phyloP scores from a whole-genome alignment of 2,113 vertebrate species.

The Chaetodon trifascialis region DNA sequence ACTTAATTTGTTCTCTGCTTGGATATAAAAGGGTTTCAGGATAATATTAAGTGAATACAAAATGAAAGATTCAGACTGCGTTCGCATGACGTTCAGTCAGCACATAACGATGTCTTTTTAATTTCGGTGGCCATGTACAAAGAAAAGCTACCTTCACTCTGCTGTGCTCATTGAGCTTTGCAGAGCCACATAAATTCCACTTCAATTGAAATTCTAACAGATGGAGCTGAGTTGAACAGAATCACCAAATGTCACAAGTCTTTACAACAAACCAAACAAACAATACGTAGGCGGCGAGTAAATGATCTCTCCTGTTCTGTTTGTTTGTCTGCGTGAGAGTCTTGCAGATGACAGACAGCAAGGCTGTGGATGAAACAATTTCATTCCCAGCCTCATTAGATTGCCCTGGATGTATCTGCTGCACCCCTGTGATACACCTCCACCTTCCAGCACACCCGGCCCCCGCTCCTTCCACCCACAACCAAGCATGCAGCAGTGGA shows the following conservation, averaged over 20 bases:
- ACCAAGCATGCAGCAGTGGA: constrained; percentile 4
- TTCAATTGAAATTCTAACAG: constrained; percentile 22
- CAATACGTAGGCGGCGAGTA: neutral
- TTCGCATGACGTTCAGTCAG: neutral
- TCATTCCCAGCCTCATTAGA: constrained; percentile 38
- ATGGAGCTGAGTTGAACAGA: constrained; percentile 22
- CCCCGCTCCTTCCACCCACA: constrained; percentile 1
- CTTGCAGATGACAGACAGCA: constrained; percentile 11
- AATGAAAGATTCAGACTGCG: neutral
- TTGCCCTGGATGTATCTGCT: constrained; percentile 29
- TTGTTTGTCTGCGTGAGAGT: constrained; percentile 26
- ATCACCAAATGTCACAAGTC: constrained; percentile 10
- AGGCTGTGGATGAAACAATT: constrained; percentile 25
- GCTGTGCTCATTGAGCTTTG: neutral
- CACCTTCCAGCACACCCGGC: neutral
- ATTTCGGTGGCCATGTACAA: neutral
- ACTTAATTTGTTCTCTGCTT: neutral
- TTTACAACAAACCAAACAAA: constrained; percentile 20
- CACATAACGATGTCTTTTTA: neutral
- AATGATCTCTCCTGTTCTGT: constrained; percentile 24
- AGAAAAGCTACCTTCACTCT: neutral
- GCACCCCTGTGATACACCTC: constrained; percentile 18
- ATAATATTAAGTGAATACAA: neutral
- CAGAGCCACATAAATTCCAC: constrained; percentile 5
- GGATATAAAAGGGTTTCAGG: neutral